Evolutionary conservation across 2,797 vertebrate genomes (phyloP).

Genomic region (Garrulus glandarius): DNA sequence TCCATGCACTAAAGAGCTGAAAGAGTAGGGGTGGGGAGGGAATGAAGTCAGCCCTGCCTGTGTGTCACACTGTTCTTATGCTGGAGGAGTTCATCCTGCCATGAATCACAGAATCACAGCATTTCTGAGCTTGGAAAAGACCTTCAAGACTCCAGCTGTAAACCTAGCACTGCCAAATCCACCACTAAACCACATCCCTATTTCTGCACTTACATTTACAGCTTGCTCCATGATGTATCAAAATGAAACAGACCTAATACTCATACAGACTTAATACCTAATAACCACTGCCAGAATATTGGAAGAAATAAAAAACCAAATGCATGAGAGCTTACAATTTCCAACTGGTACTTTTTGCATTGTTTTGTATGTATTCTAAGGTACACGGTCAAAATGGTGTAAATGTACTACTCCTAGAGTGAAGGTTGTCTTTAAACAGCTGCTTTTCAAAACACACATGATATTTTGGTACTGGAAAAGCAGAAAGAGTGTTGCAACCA

Average conservation of each 20-base stretch:
- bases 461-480: background rate
- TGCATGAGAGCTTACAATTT: background rate
- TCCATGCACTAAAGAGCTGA: background rate
- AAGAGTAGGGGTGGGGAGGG: background rate
- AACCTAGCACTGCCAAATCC: background rate
- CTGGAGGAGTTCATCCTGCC: background rate
- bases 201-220: background rate
- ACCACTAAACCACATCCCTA: background rate
- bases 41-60: background rate
- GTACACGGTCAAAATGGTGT: background rate
- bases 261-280: background rate
- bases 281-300: background rate
- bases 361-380: background rate
- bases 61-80: background rate
- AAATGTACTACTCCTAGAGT: background rate
- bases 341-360: background rate
- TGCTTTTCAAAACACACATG: background rate
- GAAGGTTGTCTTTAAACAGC: background rate
- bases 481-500: background rate
- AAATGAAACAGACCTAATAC: background rate
- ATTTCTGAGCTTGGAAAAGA: background rate
- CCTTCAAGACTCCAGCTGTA: background rate
- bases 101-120: background rate
- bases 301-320: background rate
- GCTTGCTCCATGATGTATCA: background rate